These are phyloP conservation scores for Sipha flava DNA, from an alignment of 1,140 invertebrate species.

Conservation along the genomic window DNA sequence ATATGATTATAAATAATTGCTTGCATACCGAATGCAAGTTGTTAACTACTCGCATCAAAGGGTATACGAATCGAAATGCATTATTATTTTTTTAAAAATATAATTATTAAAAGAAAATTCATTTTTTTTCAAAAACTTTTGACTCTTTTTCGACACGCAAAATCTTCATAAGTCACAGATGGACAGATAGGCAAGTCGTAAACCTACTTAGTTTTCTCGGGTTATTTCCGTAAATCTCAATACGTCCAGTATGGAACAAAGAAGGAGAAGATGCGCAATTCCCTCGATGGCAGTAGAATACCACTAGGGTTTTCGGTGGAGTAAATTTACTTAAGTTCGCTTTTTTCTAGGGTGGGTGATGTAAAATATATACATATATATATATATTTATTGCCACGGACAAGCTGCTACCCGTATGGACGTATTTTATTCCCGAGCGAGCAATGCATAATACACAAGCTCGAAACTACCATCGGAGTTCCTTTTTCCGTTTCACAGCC, in stretches of 20 bases:
- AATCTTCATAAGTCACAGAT: too few relatives aligned
- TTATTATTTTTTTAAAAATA: too few relatives aligned
- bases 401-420: neutral
- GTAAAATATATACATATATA: neutral
- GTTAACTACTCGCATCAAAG: too few relatives aligned
- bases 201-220: neutral
- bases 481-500: neutral
- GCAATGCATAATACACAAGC: neutral
- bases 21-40: too few relatives aligned
- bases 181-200: neutral
- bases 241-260: neutral
- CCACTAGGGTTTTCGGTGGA: neutral
- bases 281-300: neutral
- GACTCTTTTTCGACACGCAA: too few relatives aligned
- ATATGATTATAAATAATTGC: too few relatives aligned
- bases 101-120: too few relatives aligned
- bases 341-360: neutral
- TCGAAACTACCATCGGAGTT: neutral
- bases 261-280: neutral
- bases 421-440: constrained; percentile 3
- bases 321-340: neutral
- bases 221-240: constrained; percentile 11
- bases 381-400: constrained; percentile 3
- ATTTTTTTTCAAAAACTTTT: too few relatives aligned
- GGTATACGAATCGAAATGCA: too few relatives aligned